Percentiles rank a stretch among this genome's conserved stretches.
These are phyloP conservation scores for Oxyura jamaicensis DNA, from an alignment of 2,113 vertebrate genomes.

Conservation along the genomic window DNA sequence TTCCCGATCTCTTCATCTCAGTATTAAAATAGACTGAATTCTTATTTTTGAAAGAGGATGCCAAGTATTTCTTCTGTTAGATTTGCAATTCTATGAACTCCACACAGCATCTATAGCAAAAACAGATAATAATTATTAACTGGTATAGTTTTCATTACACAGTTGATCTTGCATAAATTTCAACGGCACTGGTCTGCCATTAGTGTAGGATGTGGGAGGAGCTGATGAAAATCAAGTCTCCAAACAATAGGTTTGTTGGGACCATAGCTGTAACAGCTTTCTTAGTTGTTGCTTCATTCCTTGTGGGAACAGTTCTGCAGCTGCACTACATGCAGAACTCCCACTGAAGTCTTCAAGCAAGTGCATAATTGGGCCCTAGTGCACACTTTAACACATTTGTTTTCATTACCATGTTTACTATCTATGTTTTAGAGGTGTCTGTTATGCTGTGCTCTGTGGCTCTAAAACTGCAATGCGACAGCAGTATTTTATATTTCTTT, in stretches of 20 bases:
- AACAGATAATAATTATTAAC: slow-evolving; percentile 31
- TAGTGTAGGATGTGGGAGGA: neutral
- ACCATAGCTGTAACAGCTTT: neutral
- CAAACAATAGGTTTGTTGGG: neutral
- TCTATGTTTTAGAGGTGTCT: neutral
- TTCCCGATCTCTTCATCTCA: slow-evolving; percentile 7
- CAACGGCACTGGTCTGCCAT: neutral
- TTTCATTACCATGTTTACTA: neutral
- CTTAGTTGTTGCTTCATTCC: neutral
- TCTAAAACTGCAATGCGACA: neutral
- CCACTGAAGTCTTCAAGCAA: slow-evolving; percentile 30
- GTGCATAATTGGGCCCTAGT: neutral
- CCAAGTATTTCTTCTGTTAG: neutral
- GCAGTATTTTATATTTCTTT: neutral
- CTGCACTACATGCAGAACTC: neutral
- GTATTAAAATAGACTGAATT: neutral
- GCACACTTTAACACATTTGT: slow-evolving; percentile 15
- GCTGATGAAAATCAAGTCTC: neutral
- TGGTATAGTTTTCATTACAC: neutral
- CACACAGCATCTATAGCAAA: neutral
- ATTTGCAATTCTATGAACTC: slow-evolving; percentile 24
- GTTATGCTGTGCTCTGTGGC: neutral
- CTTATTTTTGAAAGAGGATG: slow-evolving; percentile 1
- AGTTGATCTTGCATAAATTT: neutral
- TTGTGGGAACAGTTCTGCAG: slow-evolving; percentile 14